Percentiles rank a stretch among this genome's conserved stretches.
Evolutionary conservation across 1,140 invertebrate genomes (phyloP).

Genomic region (Drosophila pachea): DNA sequence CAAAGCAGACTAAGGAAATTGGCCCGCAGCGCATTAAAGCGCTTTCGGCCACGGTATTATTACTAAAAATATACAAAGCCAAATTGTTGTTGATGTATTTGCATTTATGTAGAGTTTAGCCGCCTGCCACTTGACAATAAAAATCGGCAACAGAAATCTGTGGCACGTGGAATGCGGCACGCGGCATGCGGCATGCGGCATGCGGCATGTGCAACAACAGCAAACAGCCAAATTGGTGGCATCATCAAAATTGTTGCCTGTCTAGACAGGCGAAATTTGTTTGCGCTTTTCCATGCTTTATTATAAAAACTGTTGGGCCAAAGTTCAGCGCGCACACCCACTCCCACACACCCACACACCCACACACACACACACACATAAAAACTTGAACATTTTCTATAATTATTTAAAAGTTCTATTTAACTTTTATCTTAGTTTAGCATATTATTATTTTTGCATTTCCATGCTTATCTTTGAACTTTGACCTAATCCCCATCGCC

Average conservation of each 20-base stretch:
- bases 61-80: neutral
- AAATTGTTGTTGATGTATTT: conserved; percentile 2
- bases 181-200: no score
- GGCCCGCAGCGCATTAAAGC: conserved; percentile 25
- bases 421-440: conserved; percentile 28
- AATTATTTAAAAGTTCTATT: conserved; percentile 12
- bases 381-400: neutral
- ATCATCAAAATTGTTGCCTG: conserved; percentile 49
- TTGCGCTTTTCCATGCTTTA: conserved; percentile 35
- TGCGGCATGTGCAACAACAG: conserved; percentile 4
- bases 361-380: neutral
- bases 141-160: conserved; percentile 43
- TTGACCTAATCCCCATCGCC: conserved; percentile 27
- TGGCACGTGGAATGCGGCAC: conserved; percentile 8
- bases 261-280: conserved; percentile 47
- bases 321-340: neutral
- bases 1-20: conserved; percentile 18
- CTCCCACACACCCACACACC: conserved; percentile 4
- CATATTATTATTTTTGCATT: conserved; percentile 21
- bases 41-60: conserved; percentile 5
- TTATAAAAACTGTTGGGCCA: conserved; percentile 42
- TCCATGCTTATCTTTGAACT: conserved; percentile 25
- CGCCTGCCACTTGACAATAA: conserved; percentile 12
- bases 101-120: conserved; percentile 14
- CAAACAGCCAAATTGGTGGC: conserved; percentile 35